A percentile compares a stretch with the other conserved stretches of the same genome.
phyloP scores from a whole-genome alignment of 1,140 invertebrate species.

The Apis cerana region DNA sequence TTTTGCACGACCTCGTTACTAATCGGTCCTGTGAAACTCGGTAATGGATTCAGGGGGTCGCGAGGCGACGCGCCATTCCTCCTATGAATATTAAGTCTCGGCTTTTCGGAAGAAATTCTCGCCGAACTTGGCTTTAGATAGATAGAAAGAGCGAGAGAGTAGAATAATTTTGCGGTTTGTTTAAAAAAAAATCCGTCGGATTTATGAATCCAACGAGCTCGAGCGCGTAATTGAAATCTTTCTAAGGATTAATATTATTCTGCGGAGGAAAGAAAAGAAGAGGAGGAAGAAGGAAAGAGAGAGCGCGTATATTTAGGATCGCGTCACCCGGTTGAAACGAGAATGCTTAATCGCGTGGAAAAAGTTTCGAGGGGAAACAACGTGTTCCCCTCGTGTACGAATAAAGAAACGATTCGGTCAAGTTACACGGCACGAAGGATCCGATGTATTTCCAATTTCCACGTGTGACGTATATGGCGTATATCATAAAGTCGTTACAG shows the following conservation, averaged over 20 bases:
- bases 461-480: neutral
- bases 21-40: conserved; percentile 58
- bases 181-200: too few species aligned
- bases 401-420: neutral
- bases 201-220: too few species aligned
- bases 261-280: too few species aligned
- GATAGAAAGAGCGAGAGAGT: neutral
- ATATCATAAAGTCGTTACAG: neutral
- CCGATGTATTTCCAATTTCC: neutral
- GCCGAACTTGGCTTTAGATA: neutral
- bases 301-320: too few species aligned
- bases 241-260: too few species aligned
- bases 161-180: conserved; percentile 48
- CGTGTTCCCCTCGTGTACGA: neutral
- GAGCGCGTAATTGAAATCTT: too few species aligned
- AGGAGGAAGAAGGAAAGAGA: too few species aligned
- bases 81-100: conserved; percentile 66
- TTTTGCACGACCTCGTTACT: conserved; percentile 55
- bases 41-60: conserved; percentile 65
- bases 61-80: neutral
- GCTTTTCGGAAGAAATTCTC: conserved; percentile 48
- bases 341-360: too few species aligned
- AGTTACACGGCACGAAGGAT: neutral
- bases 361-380: too few species aligned
- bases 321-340: too few species aligned